phyloP scores from a whole-genome alignment of 2,113 vertebrate genomes.

The Chamaetylas fuelleborni region DNA sequence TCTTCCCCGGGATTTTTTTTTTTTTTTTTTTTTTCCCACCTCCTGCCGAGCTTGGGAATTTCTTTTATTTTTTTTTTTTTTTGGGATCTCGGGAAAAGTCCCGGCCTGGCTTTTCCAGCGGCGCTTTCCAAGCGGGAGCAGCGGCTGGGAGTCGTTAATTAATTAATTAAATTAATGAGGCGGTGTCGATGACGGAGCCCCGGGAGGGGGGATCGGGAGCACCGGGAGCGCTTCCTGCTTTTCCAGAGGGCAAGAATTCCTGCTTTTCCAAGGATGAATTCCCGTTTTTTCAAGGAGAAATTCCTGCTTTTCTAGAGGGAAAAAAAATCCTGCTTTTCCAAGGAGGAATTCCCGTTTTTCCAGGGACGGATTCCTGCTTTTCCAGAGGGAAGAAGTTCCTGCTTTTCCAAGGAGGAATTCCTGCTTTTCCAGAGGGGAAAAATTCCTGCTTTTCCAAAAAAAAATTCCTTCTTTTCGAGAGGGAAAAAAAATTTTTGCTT shows the following conservation, averaged over 20 bases:
- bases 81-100: neutral
- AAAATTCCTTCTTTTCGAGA: no score
- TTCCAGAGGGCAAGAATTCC: neutral
- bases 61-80: neutral
- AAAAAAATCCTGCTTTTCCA: no score
- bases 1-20: neutral
- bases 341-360: no score
- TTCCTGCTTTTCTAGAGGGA: no score
- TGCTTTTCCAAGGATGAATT: neutral
- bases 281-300: no score
- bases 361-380: no score
- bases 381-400: no score
- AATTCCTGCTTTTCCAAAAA: no score
- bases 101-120: neutral
- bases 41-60: neutral
- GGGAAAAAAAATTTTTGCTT: no score
- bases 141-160: neutral
- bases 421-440: no score
- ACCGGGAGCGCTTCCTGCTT: neutral
- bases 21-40: neutral
- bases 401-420: no score
- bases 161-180: neutral
- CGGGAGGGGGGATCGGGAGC: neutral
- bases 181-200: slow-evolving; percentile 44
- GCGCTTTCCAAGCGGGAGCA: neutral